A percentile compares a stretch with the other conserved stretches of the same genome.
Conservation (phyloP, 2,797 vertebrate species). For the Craterocephalus amniculus region DNA sequence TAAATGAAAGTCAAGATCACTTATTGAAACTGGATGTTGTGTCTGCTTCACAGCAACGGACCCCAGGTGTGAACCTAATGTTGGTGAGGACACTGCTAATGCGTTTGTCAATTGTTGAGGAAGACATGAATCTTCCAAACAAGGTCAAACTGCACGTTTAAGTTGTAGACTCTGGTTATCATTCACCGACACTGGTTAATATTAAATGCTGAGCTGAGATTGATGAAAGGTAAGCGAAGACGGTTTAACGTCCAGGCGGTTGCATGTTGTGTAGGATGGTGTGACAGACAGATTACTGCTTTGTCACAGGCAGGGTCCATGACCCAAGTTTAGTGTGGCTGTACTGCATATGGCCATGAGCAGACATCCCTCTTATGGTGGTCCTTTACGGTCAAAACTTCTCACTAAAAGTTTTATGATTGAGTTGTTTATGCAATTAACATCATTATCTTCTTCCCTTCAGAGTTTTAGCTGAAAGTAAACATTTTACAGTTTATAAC, state of each 20-base stretch:
- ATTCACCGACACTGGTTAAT: constrained; percentile 36
- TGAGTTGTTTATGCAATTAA: no score
- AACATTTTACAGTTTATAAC: no score
- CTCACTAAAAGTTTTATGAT: background rate
- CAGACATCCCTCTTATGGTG: background rate
- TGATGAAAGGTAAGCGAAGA: constrained; percentile 34
- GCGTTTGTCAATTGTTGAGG: constrained; percentile 13
- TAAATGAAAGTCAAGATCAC: background rate
- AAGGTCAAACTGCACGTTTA: constrained; percentile 51
- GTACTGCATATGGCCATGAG: background rate
- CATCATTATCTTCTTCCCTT: background rate
- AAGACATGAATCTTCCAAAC: constrained; percentile 55
- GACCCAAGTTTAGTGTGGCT: background rate
- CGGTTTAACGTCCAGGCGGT: constrained; percentile 14
- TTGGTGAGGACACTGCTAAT: constrained; percentile 26
- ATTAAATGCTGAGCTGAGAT: constrained; percentile 58
- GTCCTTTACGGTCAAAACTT: background rate
- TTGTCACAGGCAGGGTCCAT: constrained; percentile 3
- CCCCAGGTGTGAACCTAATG: background rate
- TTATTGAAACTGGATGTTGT: constrained; percentile 1
- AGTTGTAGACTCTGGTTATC: constrained; percentile 36
- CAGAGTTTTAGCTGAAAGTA: background rate
- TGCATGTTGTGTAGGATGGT: constrained; percentile 1
- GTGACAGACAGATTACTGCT: constrained; percentile 29
- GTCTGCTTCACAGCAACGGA: background rate